These are phyloP conservation scores for Daubentonia madagascariensis DNA, from an alignment of 2,113 vertebrate species.

Conservation along the genomic window DNA sequence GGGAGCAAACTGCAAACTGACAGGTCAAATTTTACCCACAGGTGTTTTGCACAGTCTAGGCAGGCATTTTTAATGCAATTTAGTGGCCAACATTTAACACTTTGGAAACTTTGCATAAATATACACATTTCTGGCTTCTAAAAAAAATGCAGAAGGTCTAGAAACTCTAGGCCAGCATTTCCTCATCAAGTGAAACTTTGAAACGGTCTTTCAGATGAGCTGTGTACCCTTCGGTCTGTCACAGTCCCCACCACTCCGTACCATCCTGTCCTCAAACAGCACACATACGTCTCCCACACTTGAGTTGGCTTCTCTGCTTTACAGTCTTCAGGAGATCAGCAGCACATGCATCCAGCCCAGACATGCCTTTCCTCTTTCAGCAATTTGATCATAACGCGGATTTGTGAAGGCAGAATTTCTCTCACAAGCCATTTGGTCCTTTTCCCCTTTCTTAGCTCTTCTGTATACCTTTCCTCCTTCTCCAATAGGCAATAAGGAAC, in stretches of 20 bases:
- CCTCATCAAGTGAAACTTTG: neutral
- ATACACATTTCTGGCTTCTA: neutral
- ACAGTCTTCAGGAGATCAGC: neutral
- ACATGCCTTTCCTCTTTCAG: neutral
- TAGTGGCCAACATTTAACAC: neutral
- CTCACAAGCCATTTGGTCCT: neutral
- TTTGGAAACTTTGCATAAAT: neutral
- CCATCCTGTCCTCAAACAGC: neutral
- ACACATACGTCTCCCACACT: accelerated
- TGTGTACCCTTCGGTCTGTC: neutral
- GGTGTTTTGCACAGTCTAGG: neutral
- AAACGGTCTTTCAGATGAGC: neutral
- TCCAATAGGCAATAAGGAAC: neutral
- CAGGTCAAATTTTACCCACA: neutral
- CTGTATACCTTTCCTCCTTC: neutral
- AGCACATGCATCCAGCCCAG: neutral
- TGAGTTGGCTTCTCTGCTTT: neutral
- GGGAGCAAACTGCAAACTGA: neutral
- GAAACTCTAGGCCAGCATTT: neutral
- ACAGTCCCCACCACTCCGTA: neutral
- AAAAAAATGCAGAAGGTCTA: neutral
- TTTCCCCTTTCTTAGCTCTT: neutral
- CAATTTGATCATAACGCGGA: neutral
- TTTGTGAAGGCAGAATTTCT: neutral
- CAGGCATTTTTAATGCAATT: neutral